Percentiles rank a stretch among this genome's conserved stretches.
These are phyloP conservation scores for Lithophane semibrunnea DNA, from an alignment of 2,888 invertebrate species.

Conservation along the genomic window DNA sequence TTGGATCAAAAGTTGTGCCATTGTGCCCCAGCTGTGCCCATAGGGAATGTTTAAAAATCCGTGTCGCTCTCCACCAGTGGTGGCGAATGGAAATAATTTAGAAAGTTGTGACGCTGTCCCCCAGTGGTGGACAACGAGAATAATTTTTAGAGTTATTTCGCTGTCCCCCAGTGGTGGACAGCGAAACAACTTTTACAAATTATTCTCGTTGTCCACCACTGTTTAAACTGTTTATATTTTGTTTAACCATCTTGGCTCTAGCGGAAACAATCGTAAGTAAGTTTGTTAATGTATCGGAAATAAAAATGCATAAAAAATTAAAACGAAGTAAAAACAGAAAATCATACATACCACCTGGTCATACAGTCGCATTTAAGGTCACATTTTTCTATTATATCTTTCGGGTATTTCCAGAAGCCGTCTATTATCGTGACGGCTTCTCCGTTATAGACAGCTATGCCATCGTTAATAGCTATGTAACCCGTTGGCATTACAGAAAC, in stretches of 20 bases:
- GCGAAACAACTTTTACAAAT: no score
- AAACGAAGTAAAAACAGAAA: not conserved
- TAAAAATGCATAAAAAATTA: not conserved
- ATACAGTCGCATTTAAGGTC: constrained; percentile 79
- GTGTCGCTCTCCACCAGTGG: no score
- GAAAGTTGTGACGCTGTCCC: no score
- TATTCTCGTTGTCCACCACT: no score
- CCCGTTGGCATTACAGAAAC: constrained; percentile 79
- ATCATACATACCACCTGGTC: constrained; percentile 69
- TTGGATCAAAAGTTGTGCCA: no score
- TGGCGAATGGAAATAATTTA: no score
- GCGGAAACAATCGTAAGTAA: not conserved
- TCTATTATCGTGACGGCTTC: constrained; percentile 70
- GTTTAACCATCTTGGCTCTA: not conserved
- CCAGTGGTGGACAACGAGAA: no score
- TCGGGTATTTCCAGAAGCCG: constrained; percentile 80
- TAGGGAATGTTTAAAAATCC: no score
- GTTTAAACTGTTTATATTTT: no score
- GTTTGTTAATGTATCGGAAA: not conserved
- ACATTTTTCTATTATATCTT: constrained; percentile 71
- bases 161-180: no score
- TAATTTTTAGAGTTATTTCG: no score
- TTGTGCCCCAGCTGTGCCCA: no score
- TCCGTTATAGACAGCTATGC: constrained; percentile 64
- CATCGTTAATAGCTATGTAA: constrained; percentile 80